phyloP scores from a whole-genome alignment of 1,140 invertebrate genomes.

The Tetramorium alpestre region DNA sequence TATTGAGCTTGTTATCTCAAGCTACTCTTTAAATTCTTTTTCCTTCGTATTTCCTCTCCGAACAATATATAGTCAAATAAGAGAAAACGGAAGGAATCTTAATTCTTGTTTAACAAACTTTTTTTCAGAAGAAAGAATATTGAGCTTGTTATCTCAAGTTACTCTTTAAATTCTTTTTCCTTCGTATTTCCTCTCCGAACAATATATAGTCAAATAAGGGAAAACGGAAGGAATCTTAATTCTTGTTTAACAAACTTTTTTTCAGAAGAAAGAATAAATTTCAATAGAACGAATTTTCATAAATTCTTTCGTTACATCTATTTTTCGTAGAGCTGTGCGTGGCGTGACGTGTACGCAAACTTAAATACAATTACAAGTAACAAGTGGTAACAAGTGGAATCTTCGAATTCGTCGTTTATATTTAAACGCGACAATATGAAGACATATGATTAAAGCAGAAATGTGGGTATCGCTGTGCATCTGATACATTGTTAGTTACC shows the following conservation, averaged over 20 bases:
- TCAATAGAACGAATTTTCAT: not conserved
- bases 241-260: not conserved
- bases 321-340: not conserved
- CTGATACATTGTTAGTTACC: not conserved
- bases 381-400: slow-evolving; percentile 16
- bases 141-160: not conserved
- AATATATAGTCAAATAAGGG: not conserved
- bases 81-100: not conserved
- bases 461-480: not conserved
- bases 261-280: not conserved
- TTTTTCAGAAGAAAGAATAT: not conserved
- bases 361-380: not conserved
- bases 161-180: not conserved
- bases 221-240: not conserved
- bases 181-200: not conserved
- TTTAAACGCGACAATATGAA: not conserved
- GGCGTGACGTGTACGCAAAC: slow-evolving; percentile 11
- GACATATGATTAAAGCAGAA: not conserved
- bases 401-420: not conserved
- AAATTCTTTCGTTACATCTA: not conserved
- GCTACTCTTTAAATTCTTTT: not conserved
- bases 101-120: not conserved
- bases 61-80: not conserved
- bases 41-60: not conserved
- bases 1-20: not conserved